Evolutionary conservation across 37 sponge, comb jelly and placozoan species (phyloP).

Genomic region (Mnemiopsis leidyi): DNA sequence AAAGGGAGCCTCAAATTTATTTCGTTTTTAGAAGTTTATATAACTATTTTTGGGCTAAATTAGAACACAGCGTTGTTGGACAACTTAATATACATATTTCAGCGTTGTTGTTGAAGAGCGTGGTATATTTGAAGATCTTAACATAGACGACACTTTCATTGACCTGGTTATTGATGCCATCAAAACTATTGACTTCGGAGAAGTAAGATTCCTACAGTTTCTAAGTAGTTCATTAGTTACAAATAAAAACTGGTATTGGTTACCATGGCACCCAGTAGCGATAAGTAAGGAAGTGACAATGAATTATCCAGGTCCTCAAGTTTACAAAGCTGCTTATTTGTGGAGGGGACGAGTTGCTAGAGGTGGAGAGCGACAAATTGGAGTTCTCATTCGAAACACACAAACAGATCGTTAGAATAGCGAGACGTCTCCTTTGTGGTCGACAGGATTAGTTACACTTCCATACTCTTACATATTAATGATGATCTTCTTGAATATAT

Average conservation of each 20-base stretch:
- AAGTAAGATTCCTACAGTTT: too few relatives aligned
- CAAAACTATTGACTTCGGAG: not conserved
- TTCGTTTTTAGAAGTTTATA: too few relatives aligned
- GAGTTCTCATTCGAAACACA: conserved; percentile 10
- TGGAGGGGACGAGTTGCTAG: not conserved
- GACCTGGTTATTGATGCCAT: not conserved
- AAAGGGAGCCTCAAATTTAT: too few relatives aligned
- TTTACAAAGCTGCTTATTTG: not conserved
- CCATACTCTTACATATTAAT: too few relatives aligned
- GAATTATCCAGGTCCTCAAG: not conserved
- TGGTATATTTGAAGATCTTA: not conserved
- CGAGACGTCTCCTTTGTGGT: not conserved
- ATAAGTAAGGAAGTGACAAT: too few relatives aligned
- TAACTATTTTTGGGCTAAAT: too few relatives aligned
- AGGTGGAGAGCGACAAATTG: not conserved
- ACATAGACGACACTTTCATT: not conserved
- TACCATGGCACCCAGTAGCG: not conserved
- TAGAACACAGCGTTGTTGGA: too few relatives aligned
- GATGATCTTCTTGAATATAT: too few relatives aligned
- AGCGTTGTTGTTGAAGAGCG: not conserved
- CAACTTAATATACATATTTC: too few relatives aligned
- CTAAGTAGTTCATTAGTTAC: too few relatives aligned
- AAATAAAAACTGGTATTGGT: too few relatives aligned
- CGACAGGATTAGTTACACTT: not conserved
- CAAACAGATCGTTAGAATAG: not conserved